Percentiles rank a stretch among this genome's conserved stretches.
phyloP scores from a whole-genome alignment of 2,888 invertebrate species.

The Bursaphelenchus okinawaensis region DNA sequence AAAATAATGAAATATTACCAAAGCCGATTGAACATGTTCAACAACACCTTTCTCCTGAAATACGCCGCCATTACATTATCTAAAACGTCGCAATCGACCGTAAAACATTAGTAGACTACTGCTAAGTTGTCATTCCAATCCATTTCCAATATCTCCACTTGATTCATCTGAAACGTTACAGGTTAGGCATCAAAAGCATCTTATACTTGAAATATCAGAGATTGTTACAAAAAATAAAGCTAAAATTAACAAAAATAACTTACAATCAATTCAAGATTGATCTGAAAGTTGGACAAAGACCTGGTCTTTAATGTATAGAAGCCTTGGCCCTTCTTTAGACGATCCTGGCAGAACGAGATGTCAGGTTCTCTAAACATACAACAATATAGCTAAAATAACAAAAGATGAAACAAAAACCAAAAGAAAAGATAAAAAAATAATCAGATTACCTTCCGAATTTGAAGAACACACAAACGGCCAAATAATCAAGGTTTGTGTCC shows the following conservation, averaged over 20 bases:
- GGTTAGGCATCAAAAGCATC: neutral
- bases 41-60: neutral
- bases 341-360: neutral
- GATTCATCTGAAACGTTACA: neutral
- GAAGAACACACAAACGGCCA: neutral
- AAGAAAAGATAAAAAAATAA: too few species aligned
- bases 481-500: neutral
- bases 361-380: neutral
- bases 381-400: neutral
- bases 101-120: neutral
- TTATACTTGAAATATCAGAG: neutral
- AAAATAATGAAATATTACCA: neutral
- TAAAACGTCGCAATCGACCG: neutral
- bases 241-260: neutral
- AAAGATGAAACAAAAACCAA: too few species aligned
- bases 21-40: neutral
- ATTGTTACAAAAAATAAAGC: neutral
- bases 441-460: neutral
- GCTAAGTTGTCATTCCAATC: neutral
- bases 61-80: neutral
- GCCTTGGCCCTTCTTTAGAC: neutral
- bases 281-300: neutral
- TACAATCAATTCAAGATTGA: neutral
- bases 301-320: neutral
- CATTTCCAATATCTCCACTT: neutral